Evolutionary conservation across 2,888 invertebrate species (phyloP), one percentile per base, ranked within the genome.

Genomic region (Taphrorychus bicolor): DNA sequence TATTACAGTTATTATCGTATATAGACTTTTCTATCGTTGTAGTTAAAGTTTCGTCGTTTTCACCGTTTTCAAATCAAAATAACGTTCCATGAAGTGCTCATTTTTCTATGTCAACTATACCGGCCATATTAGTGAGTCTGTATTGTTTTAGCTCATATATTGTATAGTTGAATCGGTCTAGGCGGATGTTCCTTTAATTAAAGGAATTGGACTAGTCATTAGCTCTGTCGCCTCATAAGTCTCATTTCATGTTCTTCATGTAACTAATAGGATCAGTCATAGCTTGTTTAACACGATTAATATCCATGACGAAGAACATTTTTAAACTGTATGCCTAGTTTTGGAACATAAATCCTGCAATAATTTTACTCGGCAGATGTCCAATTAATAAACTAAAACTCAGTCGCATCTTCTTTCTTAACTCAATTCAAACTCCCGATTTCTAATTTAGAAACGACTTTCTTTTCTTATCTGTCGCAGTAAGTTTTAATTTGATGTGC

Each of bases 41-140:
- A 48, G 69, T 71, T 70, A 77, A 77, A 76, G 76, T 78, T 77
- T 73, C 76, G 73, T 71, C 74, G 75, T 74, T 76, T 74, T 76
- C 76, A 75, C 76, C 76, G 22, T 76, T 78, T 78, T 79, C 75
- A 77, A 79, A 79, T 80, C 79, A 80, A 80, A 81, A 80, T 70
- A 64, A 65, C 70, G 72, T 74, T 77, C 75, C 75, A 77, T 74
- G 70, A 76, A 75, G 78, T 80, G 81, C 80, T 81, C 81, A 81
- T 77, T 81, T 81, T 80, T 80, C 77, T 78, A 80, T 76, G 72
- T 72, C 72, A 72, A 71, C 72, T 70, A 72, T 70, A 70, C 72
- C 72, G 76, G 74, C 72, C 72, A 72, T 58, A 49, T 19, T 69
- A 64, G 64, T 69, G 69, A 69, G 62, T 68, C 70, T 45, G 17